Conservation (phyloP, 1,140 invertebrate species). For the Charaxes varanes region DNA sequence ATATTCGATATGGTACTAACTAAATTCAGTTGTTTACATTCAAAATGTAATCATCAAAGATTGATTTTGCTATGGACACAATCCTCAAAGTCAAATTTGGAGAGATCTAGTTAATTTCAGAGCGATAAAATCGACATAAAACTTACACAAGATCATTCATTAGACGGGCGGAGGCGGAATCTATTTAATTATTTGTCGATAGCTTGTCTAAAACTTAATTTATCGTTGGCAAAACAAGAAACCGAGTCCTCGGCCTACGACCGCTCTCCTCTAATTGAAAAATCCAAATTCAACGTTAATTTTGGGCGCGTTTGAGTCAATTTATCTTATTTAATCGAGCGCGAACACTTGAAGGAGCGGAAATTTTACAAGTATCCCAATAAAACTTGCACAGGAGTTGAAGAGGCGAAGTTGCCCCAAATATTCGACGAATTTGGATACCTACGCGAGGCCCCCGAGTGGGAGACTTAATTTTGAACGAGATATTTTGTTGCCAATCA, state of each 20-base stretch:
- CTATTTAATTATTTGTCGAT: constrained; percentile 38
- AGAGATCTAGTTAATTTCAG: too few relatives aligned
- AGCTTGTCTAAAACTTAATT: constrained; percentile 38
- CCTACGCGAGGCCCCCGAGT: constrained; percentile 11
- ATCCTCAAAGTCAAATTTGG: too few relatives aligned
- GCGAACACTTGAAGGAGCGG: constrained; percentile 53
- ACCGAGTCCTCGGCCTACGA: constrained; percentile 31
- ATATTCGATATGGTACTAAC: too few relatives aligned
- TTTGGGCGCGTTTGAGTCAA: constrained; percentile 50
- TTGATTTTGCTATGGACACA: too few relatives aligned
- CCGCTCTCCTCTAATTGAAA: constrained; percentile 43
- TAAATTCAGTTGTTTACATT: too few relatives aligned
- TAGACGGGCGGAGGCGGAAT: constrained; percentile 5
- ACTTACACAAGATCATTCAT: constrained; percentile 6
- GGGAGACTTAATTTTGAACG: constrained; percentile 3
- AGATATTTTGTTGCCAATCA: too few relatives aligned
- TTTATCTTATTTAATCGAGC: constrained; percentile 69
- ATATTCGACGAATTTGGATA: constrained; percentile 47
- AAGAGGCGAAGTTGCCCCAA: constrained; percentile 45
- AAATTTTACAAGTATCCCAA: constrained; percentile 72
- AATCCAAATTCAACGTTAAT: constrained; percentile 41
- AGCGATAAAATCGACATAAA: constrained; percentile 4
- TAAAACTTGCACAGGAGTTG: constrained; percentile 63
- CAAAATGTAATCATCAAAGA: too few relatives aligned
- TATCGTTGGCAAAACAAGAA: constrained; percentile 36